phyloP scores from a whole-genome alignment of 2,113 vertebrate species.

The Malurus melanocephalus region DNA sequence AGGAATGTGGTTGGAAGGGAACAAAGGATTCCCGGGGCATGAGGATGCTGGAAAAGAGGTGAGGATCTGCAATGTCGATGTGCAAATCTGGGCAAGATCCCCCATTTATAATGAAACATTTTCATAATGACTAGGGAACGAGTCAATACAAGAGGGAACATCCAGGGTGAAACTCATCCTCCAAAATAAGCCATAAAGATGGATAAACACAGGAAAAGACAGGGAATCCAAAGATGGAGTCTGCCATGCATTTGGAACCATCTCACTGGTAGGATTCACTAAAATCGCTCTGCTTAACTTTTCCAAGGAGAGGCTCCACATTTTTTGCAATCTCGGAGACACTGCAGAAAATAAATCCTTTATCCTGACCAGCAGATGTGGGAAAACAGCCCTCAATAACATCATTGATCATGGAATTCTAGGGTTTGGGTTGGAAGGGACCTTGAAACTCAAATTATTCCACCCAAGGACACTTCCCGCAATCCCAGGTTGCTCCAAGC shows the following conservation, averaged over 20 bases:
- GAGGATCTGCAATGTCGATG: neutral
- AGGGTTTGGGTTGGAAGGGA: neutral
- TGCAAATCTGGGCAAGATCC: neutral
- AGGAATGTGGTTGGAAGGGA: neutral
- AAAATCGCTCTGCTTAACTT: neutral
- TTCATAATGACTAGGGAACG: neutral
- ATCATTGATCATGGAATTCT: neutral
- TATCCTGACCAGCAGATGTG: neutral
- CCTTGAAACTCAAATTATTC: neutral
- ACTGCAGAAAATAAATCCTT: neutral
- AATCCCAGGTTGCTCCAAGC: neutral
- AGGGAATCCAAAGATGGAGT: neutral
- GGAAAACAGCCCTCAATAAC: neutral
- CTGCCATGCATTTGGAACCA: neutral
- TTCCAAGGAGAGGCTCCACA: neutral
- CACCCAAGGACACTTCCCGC: neutral
- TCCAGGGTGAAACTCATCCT: neutral
- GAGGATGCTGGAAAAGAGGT: neutral
- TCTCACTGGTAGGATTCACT: neutral
- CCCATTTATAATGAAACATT: neutral
- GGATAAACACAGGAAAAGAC: neutral
- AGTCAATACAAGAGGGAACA: neutral
- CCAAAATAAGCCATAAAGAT: fast-evolving
- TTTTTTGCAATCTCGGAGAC: neutral
- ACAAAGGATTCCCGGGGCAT: neutral